Conservation (phyloP, 2,113 vertebrate genomes). For the Nannobrachium achirus region DNA sequence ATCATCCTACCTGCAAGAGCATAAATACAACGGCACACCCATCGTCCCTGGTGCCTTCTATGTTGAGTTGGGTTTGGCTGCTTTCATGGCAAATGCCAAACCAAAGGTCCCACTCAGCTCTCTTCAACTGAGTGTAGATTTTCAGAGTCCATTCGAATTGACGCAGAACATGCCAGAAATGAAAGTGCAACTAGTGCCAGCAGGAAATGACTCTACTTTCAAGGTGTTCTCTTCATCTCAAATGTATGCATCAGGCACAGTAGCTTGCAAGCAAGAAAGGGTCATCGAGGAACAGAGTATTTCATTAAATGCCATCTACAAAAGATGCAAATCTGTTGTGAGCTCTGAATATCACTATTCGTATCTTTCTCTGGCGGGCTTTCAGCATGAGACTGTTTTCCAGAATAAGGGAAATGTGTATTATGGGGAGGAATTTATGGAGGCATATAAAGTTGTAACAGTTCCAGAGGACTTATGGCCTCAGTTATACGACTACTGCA, state of each 20-base stretch:
- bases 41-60: conserved; percentile 85
- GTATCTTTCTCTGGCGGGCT: conserved; percentile 76
- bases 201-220: conserved; percentile 67
- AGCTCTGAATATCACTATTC: conserved; percentile 77
- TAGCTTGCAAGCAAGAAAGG: conserved; percentile 58
- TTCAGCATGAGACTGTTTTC: conserved; percentile 82
- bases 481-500: conserved; percentile 80
- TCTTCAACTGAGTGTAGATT: conserved; percentile 77
- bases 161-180: conserved; percentile 73
- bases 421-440: conserved; percentile 81
- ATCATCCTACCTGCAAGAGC: conserved; percentile 78
- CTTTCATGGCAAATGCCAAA: conserved; percentile 70
- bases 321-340: conserved; percentile 78
- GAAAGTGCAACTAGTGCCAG: conserved; percentile 73
- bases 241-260: conserved; percentile 79
- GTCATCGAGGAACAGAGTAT: conserved; percentile 76
- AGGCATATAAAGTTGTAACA: conserved; percentile 76
- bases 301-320: conserved; percentile 72
- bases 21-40: conserved; percentile 78
- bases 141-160: conserved; percentile 80
- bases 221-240: conserved; percentile 73
- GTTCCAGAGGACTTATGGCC: conserved; percentile 69
- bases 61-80: conserved; percentile 83
- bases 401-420: conserved; percentile 79
- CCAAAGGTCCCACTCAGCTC: conserved; percentile 78